Evolutionary conservation across 2,888 invertebrate species (phyloP).

Genomic region (Minunthozetes semirufus): DNA sequence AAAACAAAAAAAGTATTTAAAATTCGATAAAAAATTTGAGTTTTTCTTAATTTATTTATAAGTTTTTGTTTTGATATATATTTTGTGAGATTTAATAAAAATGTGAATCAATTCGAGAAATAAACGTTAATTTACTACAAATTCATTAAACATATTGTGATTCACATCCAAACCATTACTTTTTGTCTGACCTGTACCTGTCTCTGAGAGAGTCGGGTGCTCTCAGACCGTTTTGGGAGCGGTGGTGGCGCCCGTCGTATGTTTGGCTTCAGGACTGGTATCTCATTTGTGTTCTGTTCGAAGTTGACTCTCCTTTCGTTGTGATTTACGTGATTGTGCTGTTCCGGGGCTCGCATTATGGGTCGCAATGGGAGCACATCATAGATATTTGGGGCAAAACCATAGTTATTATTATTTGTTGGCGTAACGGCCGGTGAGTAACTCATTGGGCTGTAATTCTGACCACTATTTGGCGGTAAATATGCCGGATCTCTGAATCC

Average conservation of each 20-base stretch:
- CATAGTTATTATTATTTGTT: too few species aligned
- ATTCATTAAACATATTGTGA: background rate
- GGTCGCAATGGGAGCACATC: constrained; percentile 26
- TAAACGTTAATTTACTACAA: background rate
- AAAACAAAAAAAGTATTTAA: background rate
- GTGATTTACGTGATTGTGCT: too few species aligned
- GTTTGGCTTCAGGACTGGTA: constrained; percentile 50
- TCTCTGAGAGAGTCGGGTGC: constrained; percentile 59
- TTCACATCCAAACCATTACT: background rate
- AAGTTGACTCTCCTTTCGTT: too few species aligned
- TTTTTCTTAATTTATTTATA: too few species aligned
- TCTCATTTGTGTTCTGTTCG: constrained; percentile 33
- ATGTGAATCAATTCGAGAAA: background rate
- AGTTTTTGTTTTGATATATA: too few species aligned
- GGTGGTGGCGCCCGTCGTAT: constrained; percentile 60
- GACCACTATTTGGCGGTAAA: constrained; percentile 41
- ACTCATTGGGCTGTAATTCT: background rate
- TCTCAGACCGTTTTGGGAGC: constrained; percentile 79
- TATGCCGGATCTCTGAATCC: constrained; percentile 60
- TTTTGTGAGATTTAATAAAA: background rate
- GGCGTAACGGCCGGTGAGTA: too few species aligned
- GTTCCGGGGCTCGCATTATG: constrained; percentile 34
- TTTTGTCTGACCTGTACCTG: background rate
- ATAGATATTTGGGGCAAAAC: background rate
- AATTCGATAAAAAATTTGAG: background rate